Conservation (phyloP, 1,140 invertebrate genomes). For the Brachionus koreanus region DNA sequence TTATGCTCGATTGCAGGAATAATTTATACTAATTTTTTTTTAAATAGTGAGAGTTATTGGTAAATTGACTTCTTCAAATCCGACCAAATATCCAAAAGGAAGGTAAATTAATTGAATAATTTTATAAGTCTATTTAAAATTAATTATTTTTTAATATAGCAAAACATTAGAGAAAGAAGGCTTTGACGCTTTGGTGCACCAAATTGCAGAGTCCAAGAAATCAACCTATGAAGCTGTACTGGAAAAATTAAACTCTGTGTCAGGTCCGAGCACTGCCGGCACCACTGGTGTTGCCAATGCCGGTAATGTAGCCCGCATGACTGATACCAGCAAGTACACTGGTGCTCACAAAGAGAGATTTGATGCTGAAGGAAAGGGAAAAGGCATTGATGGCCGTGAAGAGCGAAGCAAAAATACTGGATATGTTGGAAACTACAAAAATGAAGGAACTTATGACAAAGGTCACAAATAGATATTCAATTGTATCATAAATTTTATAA, state of each 20-base stretch:
- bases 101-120: not conserved
- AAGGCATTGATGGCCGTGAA: constrained; percentile 57
- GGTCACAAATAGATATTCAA: not conserved
- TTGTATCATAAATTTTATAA: not conserved
- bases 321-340: constrained; percentile 62
- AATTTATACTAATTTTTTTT: constrained; percentile 9
- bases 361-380: constrained; percentile 60
- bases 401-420: constrained; percentile 55
- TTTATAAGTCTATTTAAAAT: not conserved
- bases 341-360: constrained; percentile 63
- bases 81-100: constrained; percentile 26
- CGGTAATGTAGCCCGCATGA: constrained; percentile 74
- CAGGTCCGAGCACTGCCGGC: constrained; percentile 19
- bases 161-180: constrained; percentile 44
- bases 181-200: constrained; percentile 12
- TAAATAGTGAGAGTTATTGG: constrained; percentile 37
- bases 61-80: constrained; percentile 22
- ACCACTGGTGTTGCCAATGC: constrained; percentile 47
- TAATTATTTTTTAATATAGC: not conserved
- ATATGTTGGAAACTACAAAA: constrained; percentile 61
- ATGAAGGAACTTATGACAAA: constrained; percentile 55
- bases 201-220: constrained; percentile 42
- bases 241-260: not conserved
- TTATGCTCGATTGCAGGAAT: not conserved
- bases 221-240: not conserved